Evolutionary conservation across 1,140 invertebrate genomes (phyloP).

Genomic region (Scaptodrosophila lebanonensis): DNA sequence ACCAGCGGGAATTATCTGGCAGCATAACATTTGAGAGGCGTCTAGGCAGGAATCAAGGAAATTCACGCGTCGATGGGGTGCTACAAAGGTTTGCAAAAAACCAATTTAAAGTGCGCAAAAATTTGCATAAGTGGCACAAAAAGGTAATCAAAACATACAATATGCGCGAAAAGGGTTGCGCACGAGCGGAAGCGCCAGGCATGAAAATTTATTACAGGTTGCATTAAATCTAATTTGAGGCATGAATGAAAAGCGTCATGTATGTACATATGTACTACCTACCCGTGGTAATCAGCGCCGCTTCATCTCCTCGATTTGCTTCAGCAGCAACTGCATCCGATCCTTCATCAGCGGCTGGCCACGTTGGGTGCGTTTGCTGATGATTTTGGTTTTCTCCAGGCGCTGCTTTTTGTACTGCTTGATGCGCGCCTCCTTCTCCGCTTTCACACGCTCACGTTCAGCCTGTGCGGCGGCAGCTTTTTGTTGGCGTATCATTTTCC

Average conservation of each 20-base stretch:
- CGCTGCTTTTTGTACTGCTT: slow-evolving; percentile 66
- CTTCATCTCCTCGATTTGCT: slow-evolving; percentile 74
- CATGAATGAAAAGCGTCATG: slow-evolving; percentile 58
- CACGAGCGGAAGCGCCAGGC: slow-evolving; percentile 53
- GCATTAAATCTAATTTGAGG: slow-evolving; percentile 71
- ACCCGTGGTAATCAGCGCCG: slow-evolving; percentile 14
- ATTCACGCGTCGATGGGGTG: slow-evolving; percentile 45
- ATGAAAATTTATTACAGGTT: slow-evolving; percentile 75
- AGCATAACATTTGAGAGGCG: neutral
- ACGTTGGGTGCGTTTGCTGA: slow-evolving; percentile 64
- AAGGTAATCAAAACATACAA: neutral
- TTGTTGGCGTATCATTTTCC: slow-evolving; percentile 48
- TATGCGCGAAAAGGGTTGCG: slow-evolving; percentile 57
- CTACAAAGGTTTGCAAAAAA: slow-evolving; percentile 33
- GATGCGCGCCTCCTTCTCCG: slow-evolving; percentile 57
- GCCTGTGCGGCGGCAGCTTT: slow-evolving; percentile 46
- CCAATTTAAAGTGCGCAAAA: slow-evolving; percentile 48
- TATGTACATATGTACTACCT: neutral
- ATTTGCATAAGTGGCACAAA: slow-evolving; percentile 53
- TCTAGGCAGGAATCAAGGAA: slow-evolving; percentile 18
- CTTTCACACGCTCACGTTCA: slow-evolving; percentile 39
- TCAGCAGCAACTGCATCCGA: slow-evolving; percentile 68
- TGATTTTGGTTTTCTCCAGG: slow-evolving; percentile 60
- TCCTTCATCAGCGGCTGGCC: slow-evolving; percentile 74
- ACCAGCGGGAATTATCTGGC: slow-evolving; percentile 52